Evolutionary conservation across 2,113 vertebrate species (phyloP), one percentile per base, ranked within the genome.

Genomic region (Entosphenus tridentatus): DNA sequence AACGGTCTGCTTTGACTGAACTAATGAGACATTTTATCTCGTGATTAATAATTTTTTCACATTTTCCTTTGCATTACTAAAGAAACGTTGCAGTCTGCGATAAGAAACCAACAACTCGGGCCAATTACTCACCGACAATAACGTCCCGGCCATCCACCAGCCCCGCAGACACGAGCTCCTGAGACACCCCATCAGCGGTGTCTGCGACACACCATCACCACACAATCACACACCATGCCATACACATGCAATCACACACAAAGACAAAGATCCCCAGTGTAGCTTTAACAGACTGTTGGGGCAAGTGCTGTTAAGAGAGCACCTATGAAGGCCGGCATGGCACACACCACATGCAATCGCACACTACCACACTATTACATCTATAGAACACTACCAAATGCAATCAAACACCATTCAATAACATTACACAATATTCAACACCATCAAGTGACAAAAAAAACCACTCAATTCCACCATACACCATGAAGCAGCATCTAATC

Each of bases 111-210:
- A 8, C 62, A 65, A 65, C 10, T 65, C 21, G 21, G 62, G n/a
- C n/a, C n/a, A 65, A n/a, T 39, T 39, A 39, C 39, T 84, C 78
- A 97, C 93, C 93, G 84, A 97, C 90, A 75, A 97, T 88, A 78
- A 97, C 78, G 76, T 97, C 91, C 79, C 83, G 85, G 76, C 91
- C 91, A 57, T 97, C 93, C 56, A 96, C 93, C 73, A 97, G 82
- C 65, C 93, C 93, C 11, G 93, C 93, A 68, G 90, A 95, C 80
- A 97, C 95, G 71, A 97, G 86, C 71, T 97, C 93, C 77, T 97
- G 93, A 70, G 93, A 96, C 71, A 97, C 91, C 1, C 91, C 93
- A 8, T 96, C 91, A 70, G 93, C 90, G 55, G 93, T 96, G 82
- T 97, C 93, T 97, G 81, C 58, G 71, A 72, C 57, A 67, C 77